Percentiles rank a stretch among this genome's conserved stretches.
Evolutionary conservation across 2,888 invertebrate species (phyloP).

Genomic region (Ligdia adustata): DNA sequence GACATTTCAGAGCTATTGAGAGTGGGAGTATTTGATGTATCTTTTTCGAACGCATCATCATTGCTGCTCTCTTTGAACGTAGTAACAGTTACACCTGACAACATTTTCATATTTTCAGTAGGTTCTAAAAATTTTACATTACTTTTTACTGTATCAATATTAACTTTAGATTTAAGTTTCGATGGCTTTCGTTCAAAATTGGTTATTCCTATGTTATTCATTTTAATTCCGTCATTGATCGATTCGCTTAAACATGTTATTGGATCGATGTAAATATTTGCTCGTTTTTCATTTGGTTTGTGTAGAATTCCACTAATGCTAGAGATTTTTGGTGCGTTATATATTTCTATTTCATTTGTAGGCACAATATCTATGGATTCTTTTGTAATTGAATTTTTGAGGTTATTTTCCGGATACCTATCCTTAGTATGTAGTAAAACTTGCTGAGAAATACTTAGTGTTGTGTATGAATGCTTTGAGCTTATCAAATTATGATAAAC

Average conservation of each 20-base stretch:
- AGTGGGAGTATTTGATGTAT: neutral
- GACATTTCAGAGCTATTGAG: neutral
- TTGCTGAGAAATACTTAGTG: too few species aligned
- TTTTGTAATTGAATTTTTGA: neutral
- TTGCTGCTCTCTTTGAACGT: too few species aligned
- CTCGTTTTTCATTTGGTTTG: neutral
- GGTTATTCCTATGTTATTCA: neutral
- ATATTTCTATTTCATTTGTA: too few species aligned
- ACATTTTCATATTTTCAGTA: neutral
- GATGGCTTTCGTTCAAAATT: neutral
- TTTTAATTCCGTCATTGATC: neutral
- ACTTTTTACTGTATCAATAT: neutral
- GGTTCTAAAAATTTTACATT: neutral
- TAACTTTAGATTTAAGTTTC: neutral
- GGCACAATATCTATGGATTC: neutral
- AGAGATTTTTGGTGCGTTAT: too few species aligned
- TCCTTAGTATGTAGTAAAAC: too few species aligned
- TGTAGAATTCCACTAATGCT: too few species aligned
- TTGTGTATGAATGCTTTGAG: slow-evolving; percentile 28
- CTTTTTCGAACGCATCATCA: neutral
- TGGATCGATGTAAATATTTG: neutral
- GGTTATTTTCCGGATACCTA: too few species aligned
- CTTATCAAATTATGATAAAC: slow-evolving; percentile 45
- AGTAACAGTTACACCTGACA: neutral
- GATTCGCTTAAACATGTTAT: neutral